Conservation (phyloP, 2,113 vertebrate genomes). For the Saccopteryx bilineata region DNA sequence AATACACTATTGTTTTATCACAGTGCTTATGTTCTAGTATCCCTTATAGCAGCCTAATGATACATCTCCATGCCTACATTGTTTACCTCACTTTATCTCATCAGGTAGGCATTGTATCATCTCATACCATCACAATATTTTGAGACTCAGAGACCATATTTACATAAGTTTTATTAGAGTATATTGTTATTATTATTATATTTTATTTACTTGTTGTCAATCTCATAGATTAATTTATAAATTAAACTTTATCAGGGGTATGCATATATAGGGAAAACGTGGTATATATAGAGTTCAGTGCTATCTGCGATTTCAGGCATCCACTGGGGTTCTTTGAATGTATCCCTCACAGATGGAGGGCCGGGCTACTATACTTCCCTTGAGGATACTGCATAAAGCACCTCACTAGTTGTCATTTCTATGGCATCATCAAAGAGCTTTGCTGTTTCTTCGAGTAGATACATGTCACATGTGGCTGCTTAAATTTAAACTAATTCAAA, state of each 20-base stretch:
- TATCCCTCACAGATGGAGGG: not conserved
- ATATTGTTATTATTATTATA: not conserved
- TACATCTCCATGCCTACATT: not conserved
- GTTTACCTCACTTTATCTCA: not conserved
- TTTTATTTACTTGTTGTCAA: not conserved
- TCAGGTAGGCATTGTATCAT: not conserved
- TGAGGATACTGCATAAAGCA: not conserved
- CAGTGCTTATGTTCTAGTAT: not conserved
- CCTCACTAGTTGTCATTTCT: not conserved
- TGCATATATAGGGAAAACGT: not conserved
- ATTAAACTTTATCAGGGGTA: not conserved
- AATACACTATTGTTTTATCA: too few relatives aligned
- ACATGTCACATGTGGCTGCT: not conserved
- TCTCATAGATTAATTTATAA: not conserved
- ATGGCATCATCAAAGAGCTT: not conserved
- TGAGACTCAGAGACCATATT: not conserved
- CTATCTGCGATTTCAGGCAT: not conserved
- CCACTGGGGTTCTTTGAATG: not conserved
- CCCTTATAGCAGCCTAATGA: not conserved
- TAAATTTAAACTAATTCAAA: slow-evolving; percentile 1
- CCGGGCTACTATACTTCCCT: not conserved
- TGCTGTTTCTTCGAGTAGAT: not conserved
- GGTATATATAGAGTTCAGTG: not conserved
- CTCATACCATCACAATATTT: not conserved
- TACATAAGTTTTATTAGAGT: not conserved